phyloP scores from a whole-genome alignment of 2,113 vertebrate genomes.

The Corythoichthys haematopterus region DNA sequence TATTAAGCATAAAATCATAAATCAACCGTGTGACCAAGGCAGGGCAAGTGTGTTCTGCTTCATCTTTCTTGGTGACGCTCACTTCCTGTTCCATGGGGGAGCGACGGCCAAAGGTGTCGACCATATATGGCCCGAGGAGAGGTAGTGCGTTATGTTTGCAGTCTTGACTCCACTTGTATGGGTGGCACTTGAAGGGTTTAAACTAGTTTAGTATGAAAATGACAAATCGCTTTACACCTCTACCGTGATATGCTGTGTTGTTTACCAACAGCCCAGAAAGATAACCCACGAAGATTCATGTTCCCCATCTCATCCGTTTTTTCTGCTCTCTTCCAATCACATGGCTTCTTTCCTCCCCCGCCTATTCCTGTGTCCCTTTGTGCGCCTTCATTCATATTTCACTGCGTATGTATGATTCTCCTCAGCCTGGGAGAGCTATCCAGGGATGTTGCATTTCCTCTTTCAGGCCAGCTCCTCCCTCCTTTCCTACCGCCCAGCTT shows the following conservation, averaged over 20 bases:
- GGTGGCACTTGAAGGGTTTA: no score
- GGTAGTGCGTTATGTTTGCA: constrained; percentile 18
- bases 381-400: constrained; percentile 61
- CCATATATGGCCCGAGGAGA: constrained; percentile 62
- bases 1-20: neutral
- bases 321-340: constrained; percentile 41
- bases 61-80: constrained; percentile 32
- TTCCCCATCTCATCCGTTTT: neutral
- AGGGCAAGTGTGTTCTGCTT: neutral
- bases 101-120: constrained; percentile 25
- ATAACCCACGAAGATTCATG: neutral
- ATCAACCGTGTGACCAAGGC: neutral
- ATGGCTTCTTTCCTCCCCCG: constrained; percentile 37
- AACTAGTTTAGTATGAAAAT: neutral
- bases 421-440: constrained; percentile 12
- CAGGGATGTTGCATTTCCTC: constrained; percentile 47
- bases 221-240: neutral
- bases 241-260: neutral
- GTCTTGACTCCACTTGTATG: neutral
- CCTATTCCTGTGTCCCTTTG: constrained; percentile 32
- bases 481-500: constrained; percentile 10
- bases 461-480: constrained; percentile 34
- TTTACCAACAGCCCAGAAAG: neutral
- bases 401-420: constrained; percentile 29
- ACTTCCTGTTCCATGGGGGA: constrained; percentile 57